Evolutionary conservation across 2,888 invertebrate species (phyloP).

Genomic region (Agrochola lota): DNA sequence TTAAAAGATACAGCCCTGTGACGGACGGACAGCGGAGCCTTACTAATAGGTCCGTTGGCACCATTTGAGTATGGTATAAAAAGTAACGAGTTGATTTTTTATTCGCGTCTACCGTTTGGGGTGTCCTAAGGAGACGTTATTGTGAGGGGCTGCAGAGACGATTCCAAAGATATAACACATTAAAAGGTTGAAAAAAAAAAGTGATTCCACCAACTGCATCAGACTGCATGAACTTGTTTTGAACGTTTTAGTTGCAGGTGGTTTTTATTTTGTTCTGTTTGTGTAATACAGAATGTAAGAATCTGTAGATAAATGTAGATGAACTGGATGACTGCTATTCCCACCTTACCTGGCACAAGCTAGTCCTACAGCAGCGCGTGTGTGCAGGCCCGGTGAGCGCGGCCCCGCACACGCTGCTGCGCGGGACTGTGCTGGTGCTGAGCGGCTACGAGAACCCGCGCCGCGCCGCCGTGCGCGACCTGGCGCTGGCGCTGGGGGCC

Average conservation of each 20-base stretch:
- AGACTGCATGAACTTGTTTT: neutral
- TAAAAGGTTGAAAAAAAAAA: neutral
- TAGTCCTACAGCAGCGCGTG: neutral
- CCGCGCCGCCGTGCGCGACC: constrained; percentile 91
- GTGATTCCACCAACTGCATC: neutral
- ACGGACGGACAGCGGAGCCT: no score
- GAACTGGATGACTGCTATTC: neutral
- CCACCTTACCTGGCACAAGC: neutral
- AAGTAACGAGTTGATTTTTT: no score
- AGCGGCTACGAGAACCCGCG: constrained; percentile 97
- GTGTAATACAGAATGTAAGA: neutral
- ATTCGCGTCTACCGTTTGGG: no score
- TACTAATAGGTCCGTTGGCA: no score
- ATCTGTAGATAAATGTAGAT: neutral
- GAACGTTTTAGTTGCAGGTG: neutral
- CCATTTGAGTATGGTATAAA: no score
- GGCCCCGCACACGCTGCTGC: constrained; percentile 79
- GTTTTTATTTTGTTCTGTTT: neutral
- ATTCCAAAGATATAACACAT: neutral
- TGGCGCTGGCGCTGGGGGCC: constrained; percentile 94
- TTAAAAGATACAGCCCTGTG: no score
- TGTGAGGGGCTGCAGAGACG: no score
- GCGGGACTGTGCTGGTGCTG: constrained; percentile 94
- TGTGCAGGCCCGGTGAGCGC: constrained; percentile 8
- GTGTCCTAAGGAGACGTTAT: no score